phyloP scores from a whole-genome alignment of 2,888 invertebrate species.

The Polyommatus iphigenia region DNA sequence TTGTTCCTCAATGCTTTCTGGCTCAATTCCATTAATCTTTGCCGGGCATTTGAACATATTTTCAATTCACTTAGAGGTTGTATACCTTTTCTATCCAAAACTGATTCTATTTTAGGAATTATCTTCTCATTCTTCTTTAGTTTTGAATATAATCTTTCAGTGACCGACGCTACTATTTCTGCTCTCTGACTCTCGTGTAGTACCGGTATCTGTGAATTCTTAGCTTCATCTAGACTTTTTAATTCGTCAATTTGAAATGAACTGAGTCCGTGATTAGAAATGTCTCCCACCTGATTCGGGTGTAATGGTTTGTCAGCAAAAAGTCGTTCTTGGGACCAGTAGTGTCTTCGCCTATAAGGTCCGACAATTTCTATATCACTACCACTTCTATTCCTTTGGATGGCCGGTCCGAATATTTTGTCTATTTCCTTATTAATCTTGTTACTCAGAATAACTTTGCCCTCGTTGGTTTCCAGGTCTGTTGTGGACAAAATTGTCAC shows the following conservation, averaged over 20 bases:
- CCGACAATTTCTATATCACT: conserved; percentile 65
- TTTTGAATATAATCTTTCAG: conserved; percentile 83
- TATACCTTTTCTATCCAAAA: conserved; percentile 65
- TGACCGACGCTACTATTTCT: conserved; percentile 86
- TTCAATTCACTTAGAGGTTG: conserved; percentile 76
- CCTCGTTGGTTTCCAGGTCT: conserved; percentile 42
- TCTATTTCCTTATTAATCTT: conserved; percentile 70
- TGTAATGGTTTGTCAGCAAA: conserved; percentile 51
- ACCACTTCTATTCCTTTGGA: conserved; percentile 71
- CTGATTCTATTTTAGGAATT: conserved; percentile 63
- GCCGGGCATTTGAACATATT: conserved; percentile 81
- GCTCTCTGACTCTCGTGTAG: conserved; percentile 78
- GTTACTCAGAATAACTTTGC: conserved; percentile 54
- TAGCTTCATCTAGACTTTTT: conserved; percentile 47
- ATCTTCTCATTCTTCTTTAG: conserved; percentile 77
- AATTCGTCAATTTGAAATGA: conserved; percentile 49
- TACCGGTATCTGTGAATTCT: conserved; percentile 55
- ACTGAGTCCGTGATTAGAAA: conserved; percentile 49
- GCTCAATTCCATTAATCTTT: conserved; percentile 80
- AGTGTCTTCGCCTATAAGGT: conserved; percentile 68
- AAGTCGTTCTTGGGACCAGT: conserved; percentile 72
- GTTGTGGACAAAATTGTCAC: conserved; percentile 48
- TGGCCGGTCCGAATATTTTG: conserved; percentile 62
- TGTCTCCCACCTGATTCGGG: conserved; percentile 41
- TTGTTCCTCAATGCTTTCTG: conserved; percentile 79